Percentiles rank a stretch among this genome's conserved stretches.
These are phyloP conservation scores for Brienomyrus brachyistius DNA, from an alignment of 2,113 vertebrate species.

Conservation along the genomic window DNA sequence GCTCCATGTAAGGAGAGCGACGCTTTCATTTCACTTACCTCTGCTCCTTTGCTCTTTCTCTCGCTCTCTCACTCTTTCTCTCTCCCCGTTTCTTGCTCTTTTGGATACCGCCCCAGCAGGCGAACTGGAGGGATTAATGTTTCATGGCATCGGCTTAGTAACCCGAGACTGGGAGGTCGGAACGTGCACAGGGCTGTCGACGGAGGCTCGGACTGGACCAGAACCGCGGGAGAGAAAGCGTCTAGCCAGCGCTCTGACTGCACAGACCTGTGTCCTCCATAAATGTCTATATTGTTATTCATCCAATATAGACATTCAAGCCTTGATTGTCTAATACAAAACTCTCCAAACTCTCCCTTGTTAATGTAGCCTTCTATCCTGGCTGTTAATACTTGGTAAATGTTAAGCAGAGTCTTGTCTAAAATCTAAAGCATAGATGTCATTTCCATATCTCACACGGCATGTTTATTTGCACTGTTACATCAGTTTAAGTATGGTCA, in stretches of 20 bases:
- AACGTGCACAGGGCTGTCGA: neutral
- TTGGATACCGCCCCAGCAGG: neutral
- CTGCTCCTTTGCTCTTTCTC: neutral
- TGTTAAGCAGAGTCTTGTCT: neutral
- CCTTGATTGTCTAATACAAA: neutral
- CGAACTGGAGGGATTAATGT: constrained; percentile 41
- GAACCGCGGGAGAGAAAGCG: neutral
- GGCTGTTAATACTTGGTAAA: neutral
- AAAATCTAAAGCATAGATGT: neutral
- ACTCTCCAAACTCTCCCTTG: neutral
- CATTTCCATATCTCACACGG: neutral
- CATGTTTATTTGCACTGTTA: neutral
- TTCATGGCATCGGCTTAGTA: constrained; percentile 43
- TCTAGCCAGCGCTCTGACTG: neutral
- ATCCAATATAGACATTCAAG: neutral
- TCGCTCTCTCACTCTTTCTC: neutral
- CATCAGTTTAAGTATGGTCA: neutral
- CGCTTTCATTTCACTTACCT: neutral
- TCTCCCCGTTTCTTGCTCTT: neutral
- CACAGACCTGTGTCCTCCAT: neutral
- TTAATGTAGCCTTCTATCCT: neutral
- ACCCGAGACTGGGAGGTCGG: constrained; percentile 28
- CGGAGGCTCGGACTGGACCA: constrained; percentile 1
- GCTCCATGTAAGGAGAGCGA: constrained; percentile 8
- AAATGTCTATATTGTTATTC: neutral